Conservation (phyloP, 2,888 invertebrate species). For the Coronaproctus castanopsis region DNA sequence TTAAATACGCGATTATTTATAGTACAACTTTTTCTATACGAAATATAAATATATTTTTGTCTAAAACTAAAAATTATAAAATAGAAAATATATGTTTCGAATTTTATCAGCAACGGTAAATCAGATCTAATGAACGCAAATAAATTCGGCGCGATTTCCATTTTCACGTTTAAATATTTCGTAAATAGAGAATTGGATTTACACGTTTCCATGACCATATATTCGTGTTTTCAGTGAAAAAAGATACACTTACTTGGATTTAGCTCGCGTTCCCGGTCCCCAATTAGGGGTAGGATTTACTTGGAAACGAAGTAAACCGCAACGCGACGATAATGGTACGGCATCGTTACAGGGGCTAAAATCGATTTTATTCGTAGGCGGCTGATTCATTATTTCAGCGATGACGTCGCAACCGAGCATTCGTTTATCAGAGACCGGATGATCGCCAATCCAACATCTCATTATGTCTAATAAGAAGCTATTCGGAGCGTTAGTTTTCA, state of each 20-base stretch:
- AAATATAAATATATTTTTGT: no score
- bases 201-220: no score
- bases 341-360: constrained; percentile 38
- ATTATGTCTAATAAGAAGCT: constrained; percentile 80
- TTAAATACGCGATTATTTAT: no score
- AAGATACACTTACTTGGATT: constrained; percentile 45
- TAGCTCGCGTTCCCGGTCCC: constrained; percentile 74
- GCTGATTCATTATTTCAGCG: constrained; percentile 10
- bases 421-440: constrained; percentile 44
- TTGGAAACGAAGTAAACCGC: constrained; percentile 58
- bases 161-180: no score
- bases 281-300: constrained; percentile 68
- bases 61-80: no score
- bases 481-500: constrained; percentile 83
- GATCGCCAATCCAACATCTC: constrained; percentile 48
- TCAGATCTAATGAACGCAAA: no score
- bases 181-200: no score
- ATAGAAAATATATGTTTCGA: no score
- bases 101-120: no score
- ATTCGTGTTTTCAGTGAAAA: no score
- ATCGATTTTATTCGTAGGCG: constrained; percentile 6
- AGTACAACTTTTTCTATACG: no score
- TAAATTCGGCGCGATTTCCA: no score
- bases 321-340: constrained; percentile 55
- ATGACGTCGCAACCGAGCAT: constrained; percentile 25